phyloP scores from a whole-genome alignment of 2,113 vertebrate genomes.

The Zosterops lateralis region DNA sequence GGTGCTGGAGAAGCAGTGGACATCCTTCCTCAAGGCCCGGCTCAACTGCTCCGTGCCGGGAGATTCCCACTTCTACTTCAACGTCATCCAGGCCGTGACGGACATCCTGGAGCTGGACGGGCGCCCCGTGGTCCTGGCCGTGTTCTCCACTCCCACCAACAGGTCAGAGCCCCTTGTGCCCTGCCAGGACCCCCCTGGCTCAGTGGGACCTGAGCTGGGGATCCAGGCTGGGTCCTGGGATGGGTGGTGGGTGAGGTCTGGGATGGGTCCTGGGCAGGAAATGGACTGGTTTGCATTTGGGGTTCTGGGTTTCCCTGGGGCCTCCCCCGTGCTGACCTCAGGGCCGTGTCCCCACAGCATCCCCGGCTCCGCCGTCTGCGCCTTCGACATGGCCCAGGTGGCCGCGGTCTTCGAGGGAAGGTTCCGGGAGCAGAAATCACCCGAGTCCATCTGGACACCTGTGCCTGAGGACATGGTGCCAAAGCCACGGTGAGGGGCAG shows the following conservation, averaged over 20 bases:
- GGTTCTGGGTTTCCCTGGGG: not conserved
- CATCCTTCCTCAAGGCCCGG: conserved; percentile 93
- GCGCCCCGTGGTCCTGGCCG: conserved; percentile 86
- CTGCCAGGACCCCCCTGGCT: accelerated
- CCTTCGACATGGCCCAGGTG: conserved; percentile 94
- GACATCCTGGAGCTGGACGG: conserved; percentile 87
- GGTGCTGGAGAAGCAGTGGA: conserved; percentile 97
- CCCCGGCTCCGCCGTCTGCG: conserved; percentile 91
- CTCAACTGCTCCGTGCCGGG: conserved; percentile 96
- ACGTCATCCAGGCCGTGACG: conserved; percentile 92
- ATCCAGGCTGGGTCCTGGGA: not conserved
- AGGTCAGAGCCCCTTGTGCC: conserved; percentile 73
- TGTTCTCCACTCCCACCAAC: conserved; percentile 94
- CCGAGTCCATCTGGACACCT: conserved; percentile 93
- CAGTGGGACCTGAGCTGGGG: not conserved
- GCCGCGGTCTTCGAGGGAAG: conserved; percentile 88
- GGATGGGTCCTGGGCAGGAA: not conserved
- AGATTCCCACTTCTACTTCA: conserved; percentile 96
- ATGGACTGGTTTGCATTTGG: not conserved
- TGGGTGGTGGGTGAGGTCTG: not conserved
- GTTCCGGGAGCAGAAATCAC: conserved; percentile 94
- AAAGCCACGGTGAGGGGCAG: conserved; percentile 82
- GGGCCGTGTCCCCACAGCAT: conserved; percentile 72
- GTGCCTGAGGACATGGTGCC: conserved; percentile 93
- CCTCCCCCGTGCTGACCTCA: accelerated